Conservation (phyloP, 2,797 vertebrate genomes). For the Rhinichthys osculus region DNA sequence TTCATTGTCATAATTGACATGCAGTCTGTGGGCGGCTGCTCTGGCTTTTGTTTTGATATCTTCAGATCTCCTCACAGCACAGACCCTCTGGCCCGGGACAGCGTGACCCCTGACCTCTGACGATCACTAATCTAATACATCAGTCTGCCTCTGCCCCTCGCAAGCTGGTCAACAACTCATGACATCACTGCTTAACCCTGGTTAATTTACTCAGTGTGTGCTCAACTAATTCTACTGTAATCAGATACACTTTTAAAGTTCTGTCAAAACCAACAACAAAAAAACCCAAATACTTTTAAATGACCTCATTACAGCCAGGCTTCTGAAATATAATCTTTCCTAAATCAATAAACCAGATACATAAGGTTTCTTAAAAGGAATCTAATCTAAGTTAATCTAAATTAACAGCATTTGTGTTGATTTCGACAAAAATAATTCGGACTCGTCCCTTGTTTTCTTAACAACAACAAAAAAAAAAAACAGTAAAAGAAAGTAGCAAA, state of each 20-base stretch:
- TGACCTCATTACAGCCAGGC: not conserved
- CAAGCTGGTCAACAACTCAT: slow-evolving; percentile 7
- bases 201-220: slow-evolving; percentile 8
- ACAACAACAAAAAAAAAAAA: no score
- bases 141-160: not conserved
- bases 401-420: not conserved
- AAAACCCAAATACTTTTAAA: not conserved
- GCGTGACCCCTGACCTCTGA: slow-evolving; percentile 40
- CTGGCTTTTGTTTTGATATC: slow-evolving; percentile 43
- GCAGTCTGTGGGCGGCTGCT: not conserved
- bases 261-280: not conserved
- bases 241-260: slow-evolving; percentile 9
- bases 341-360: slow-evolving; percentile 28
- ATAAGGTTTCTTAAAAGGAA: not conserved
- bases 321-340: slow-evolving; percentile 9
- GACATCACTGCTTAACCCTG: slow-evolving; percentile 11
- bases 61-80: slow-evolving; percentile 17
- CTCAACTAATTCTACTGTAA: not conserved
- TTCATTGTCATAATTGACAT: not conserved
- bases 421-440: not conserved
- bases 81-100: slow-evolving; percentile 26
- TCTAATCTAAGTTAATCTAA: not conserved
- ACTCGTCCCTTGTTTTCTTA: not conserved
- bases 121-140: slow-evolving; percentile 47
- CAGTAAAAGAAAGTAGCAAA: not conserved